Conservation (phyloP, 2,888 invertebrate genomes). For the Gandaritis pyraliata region DNA sequence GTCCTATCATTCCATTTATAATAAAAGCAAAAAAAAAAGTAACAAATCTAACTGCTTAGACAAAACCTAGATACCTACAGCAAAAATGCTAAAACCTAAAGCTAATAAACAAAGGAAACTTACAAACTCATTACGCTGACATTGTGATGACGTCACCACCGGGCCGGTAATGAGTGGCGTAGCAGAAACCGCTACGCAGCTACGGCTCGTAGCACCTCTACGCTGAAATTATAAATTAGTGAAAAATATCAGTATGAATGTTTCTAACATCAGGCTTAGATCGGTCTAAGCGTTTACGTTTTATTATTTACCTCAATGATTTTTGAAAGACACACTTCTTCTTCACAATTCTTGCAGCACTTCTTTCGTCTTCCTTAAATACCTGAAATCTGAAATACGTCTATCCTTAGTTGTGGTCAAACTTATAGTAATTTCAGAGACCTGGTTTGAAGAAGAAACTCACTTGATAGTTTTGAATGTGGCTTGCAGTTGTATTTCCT, state of each 20-base stretch:
- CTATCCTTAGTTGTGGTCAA: too few species aligned
- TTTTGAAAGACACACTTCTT: too few species aligned
- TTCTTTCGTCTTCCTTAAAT: too few species aligned
- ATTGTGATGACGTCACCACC: background rate
- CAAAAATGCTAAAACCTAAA: background rate
- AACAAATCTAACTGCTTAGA: background rate
- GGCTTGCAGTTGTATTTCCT: background rate
- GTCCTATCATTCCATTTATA: too few species aligned
- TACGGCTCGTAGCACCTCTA: conserved; percentile 35
- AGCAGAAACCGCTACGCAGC: conserved; percentile 32
- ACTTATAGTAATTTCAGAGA: too few species aligned
- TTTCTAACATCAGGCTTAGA: background rate
- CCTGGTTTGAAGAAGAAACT: too few species aligned
- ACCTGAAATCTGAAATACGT: too few species aligned
- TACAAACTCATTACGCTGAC: background rate
- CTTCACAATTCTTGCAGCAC: too few species aligned
- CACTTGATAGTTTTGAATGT: background rate
- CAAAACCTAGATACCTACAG: background rate
- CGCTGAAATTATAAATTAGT: conserved; percentile 31
- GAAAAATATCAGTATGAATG: background rate
- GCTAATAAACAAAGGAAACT: background rate
- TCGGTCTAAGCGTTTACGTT: too few species aligned
- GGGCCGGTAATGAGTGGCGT: conserved; percentile 1
- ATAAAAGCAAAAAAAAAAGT: too few species aligned
- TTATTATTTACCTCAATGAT: too few species aligned